These are phyloP conservation scores for Drosophila nigricruria DNA, from an alignment of 2,888 invertebrate genomes.

Conservation along the genomic window DNA sequence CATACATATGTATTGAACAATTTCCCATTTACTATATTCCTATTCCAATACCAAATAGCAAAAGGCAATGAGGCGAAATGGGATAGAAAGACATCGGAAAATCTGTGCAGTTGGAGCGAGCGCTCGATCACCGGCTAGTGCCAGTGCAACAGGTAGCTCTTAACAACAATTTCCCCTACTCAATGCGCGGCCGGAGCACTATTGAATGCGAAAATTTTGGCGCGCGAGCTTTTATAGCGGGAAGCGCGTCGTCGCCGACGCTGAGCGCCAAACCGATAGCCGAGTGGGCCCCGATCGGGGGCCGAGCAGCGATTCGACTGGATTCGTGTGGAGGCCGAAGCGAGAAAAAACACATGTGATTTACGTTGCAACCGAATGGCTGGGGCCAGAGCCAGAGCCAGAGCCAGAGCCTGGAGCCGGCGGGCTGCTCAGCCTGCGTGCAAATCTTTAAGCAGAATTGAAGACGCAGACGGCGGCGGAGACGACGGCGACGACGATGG, in stretches of 20 bases:
- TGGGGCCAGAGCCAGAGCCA: conserved; percentile 19
- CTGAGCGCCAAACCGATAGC: conserved; percentile 43
- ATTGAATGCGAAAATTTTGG: conserved; percentile 74
- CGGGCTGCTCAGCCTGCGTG: conserved; percentile 34
- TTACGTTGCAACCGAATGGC: conserved; percentile 52
- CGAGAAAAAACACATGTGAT: conserved; percentile 60
- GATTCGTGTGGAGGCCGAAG: conserved; percentile 29
- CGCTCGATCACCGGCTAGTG: conserved; percentile 24
- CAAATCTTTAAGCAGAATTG: conserved; percentile 72
- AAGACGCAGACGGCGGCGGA: conserved; percentile 49
- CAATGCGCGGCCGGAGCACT: conserved; percentile 47
- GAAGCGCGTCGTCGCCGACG: conserved; percentile 53
- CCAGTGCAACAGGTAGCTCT: conserved; percentile 66
- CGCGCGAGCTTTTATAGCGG: conserved; percentile 83
- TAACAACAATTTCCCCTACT: conserved; percentile 50
- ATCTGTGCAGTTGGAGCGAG: conserved; percentile 60
- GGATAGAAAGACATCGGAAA: conserved; percentile 48
- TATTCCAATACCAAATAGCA: conserved; percentile 31
- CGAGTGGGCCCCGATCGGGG: conserved; percentile 53
- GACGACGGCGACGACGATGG: conserved; percentile 21
- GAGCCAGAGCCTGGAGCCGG: conserved; percentile 30
- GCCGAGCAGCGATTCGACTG: conserved; percentile 37
- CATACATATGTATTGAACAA: conserved; percentile 30
- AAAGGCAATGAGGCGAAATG: conserved; percentile 21
- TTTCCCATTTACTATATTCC: conserved; percentile 53